Conservation (phyloP, 2,113 vertebrate genomes). For the Peromyscus maniculatus region DNA sequence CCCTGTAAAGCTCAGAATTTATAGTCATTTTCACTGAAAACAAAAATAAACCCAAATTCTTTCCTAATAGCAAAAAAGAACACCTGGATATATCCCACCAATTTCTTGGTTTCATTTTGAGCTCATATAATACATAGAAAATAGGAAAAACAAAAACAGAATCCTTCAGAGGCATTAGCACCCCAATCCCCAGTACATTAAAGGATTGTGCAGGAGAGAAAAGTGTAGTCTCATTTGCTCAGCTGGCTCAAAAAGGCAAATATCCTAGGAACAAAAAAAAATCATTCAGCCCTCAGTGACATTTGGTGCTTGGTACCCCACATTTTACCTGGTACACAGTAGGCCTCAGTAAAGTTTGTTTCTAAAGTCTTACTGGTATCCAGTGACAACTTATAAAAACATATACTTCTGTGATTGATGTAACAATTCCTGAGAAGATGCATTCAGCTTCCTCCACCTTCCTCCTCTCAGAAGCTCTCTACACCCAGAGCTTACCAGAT, state of each 20-base stretch:
- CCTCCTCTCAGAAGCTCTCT: neutral
- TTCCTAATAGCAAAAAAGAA: slow-evolving; percentile 17
- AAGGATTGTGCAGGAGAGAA: neutral
- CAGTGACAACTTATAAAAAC: neutral
- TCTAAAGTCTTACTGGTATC: neutral
- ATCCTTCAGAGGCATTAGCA: neutral
- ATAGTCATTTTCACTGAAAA: slow-evolving; percentile 34
- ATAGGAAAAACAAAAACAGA: slow-evolving; percentile 56
- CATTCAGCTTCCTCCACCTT: rapidly evolving
- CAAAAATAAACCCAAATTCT: neutral
- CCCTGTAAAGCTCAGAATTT: neutral
- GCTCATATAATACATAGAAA: slow-evolving; percentile 47
- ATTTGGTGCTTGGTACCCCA: neutral
- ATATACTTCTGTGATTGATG: neutral
- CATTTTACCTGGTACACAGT: rapidly evolving
- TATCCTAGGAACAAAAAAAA: neutral
- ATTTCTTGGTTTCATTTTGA: slow-evolving; percentile 44
- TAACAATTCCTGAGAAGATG: neutral
- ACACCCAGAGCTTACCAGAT: neutral
- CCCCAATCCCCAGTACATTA: neutral
- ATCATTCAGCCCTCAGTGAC: too few species aligned
- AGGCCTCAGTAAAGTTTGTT: neutral
- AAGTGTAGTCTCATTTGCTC: neutral
- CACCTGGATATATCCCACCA: neutral
- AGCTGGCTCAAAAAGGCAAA: neutral